phyloP scores from a whole-genome alignment of 2,888 invertebrate genomes.

The Galeopsomyia nigrocyanea region DNA sequence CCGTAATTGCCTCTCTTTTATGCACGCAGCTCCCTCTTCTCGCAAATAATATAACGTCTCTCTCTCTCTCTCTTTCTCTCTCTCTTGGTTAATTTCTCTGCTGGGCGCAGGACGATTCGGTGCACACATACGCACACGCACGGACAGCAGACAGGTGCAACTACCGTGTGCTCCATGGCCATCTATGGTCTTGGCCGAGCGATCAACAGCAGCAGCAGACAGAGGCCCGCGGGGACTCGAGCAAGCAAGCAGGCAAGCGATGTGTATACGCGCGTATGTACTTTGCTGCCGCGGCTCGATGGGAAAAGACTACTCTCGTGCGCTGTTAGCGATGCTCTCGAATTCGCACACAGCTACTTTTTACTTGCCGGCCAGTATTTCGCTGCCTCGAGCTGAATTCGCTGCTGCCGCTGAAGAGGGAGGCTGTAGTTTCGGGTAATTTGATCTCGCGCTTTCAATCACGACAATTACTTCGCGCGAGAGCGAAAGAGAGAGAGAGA shows the following conservation, averaged over 20 bases:
- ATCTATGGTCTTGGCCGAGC: conserved; percentile 27
- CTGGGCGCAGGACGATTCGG: conserved; percentile 29
- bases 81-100: conserved; percentile 42
- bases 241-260: too few species aligned
- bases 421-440: neutral
- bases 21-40: conserved; percentile 21
- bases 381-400: too few species aligned
- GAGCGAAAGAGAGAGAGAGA: too few species aligned
- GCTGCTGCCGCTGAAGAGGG: neutral
- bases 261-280: neutral
- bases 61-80: conserved; percentile 11
- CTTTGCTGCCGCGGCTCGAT: neutral
- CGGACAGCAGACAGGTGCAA: conserved; percentile 32
- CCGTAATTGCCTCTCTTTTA: conserved; percentile 50
- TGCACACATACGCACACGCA: neutral
- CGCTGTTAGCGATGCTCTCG: too few species aligned
- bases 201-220: neutral
- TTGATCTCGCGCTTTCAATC: too few species aligned
- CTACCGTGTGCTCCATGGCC: conserved; percentile 5
- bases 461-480: too few species aligned
- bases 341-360: too few species aligned
- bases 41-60: conserved; percentile 42
- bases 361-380: too few species aligned
- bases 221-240: conserved; percentile 13
- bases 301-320: neutral